Base-by-base conservation (phyloP, 2,113 vertebrate species). In the Columba janthina region DNA sequence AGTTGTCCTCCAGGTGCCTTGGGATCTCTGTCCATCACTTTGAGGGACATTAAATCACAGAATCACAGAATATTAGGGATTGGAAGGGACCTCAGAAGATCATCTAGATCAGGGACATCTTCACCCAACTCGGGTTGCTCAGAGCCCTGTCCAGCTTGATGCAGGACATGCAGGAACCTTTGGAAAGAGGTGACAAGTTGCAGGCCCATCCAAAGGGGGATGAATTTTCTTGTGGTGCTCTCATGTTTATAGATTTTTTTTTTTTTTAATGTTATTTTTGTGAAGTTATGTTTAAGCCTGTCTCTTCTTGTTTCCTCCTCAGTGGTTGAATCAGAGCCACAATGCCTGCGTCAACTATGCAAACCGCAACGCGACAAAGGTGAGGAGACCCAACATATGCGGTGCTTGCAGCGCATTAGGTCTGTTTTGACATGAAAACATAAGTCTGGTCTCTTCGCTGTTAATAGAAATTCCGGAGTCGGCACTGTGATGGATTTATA, bases 301-400 rank as follows among this genome's bases (percentile, higher is more conserved):
- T 79, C 48, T 88, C 79, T 42, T 56, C 65, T 80, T 86, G 51
- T 58, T 88, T 97, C 76, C 88, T 34, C 80, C 92, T 11, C 81
- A 99, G 99, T 99, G 99, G 98, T 97, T 99, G 97, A 99, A 99
- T 96, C 99, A 99, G 97, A 99, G 99, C 96, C 99, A 99, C 97
- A 99, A 99, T 1, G 99, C 99, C 42, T 99, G 99, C 84, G 99
- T 99, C 86, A 99, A 99, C 98, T 99, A 99, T 98, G 98, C 98
- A 98, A 99, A 99, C 98, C 98, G 99, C 74, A 99, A 99, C 18
- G 99, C 99, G 61, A 98, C 98, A n/a, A 98, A 99, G 99, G 99
- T 99, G 89, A 98, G 98, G 53, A 74, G 72, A 42, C 58, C 78
- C 75, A 54, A 16, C 57, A n/a, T 31, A 34, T 65, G 92, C 8